Base-by-base conservation (phyloP, 35 echinoderm and acorn worm genomes). In the Diadema setosum region DNA sequence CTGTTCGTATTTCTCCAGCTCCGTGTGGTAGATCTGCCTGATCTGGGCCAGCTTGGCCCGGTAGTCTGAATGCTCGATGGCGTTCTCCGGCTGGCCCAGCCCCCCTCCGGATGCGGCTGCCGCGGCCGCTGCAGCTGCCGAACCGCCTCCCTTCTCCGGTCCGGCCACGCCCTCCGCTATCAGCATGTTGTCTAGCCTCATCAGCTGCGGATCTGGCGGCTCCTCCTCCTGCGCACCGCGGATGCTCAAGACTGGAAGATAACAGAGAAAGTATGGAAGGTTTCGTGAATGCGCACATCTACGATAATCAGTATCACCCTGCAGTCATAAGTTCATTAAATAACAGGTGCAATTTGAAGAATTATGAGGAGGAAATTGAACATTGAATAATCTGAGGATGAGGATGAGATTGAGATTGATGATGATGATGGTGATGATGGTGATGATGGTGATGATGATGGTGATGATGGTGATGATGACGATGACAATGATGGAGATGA, bases 1-100 rank as follows among this genome's bases (percentile, higher is more conserved):
- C 96, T 99, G 96, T 89, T 99, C 96, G 73, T 99, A 99, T 99
- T 99, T 99, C 86, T 99, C 96, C 81, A 99, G 80, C 57, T 99
- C 96, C 87, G 96, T 99, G 65, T 99, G 96, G 59, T 99, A 99
- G 59, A 99, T 99, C 78, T 99, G 96, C 80, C 96, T 94, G 81
- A 99, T 99, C 70, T 99, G 96, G 87, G 96, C 96, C 52, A 99
- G 89, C 70, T 99, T 99, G 30, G 96, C 92, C 81, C 96, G 75
- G 90, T 99, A 99, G 58, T 99, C 96, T 39, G 93, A 92, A 55
- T 99, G 96, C 84, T 99, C 96, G 26, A 99, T 99, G 14, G 96
- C 96, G n/a, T 99, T 99, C 39, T 99, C 96, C 41, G 93, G 96
- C 84, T 99, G 96, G 4, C 96, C 96, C 31, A 89, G 90, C 9